A percentile compares a stretch with the other conserved stretches of the same genome.
Evolutionary conservation across 1,140 invertebrate species (phyloP).

Genomic region (Zaprionus camerounensis): DNA sequence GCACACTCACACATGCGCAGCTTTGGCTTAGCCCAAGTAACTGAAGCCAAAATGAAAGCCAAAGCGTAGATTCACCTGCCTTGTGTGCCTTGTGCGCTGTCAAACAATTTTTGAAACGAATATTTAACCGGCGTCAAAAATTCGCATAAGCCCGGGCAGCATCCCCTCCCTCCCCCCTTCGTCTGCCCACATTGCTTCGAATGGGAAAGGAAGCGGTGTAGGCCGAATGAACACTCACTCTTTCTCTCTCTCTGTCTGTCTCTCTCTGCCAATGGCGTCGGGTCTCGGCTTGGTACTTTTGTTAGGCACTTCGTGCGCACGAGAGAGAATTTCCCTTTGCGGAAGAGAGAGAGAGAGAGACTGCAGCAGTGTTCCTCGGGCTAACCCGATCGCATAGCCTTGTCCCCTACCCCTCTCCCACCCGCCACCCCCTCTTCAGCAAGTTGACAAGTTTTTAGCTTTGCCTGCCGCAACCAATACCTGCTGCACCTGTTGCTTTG

Average conservation of each 20-base stretch:
- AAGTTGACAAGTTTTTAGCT: not conserved
- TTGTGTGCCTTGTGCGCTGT: conserved; percentile 11
- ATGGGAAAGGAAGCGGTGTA: not conserved
- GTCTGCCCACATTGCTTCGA: not conserved
- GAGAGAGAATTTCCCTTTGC: conserved; percentile 1
- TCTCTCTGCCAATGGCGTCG: not conserved
- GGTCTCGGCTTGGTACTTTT: not conserved
- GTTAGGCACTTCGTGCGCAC: not conserved
- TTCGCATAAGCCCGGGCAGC: conserved; percentile 47
- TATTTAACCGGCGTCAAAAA: conserved; percentile 59
- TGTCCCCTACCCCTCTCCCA: not conserved
- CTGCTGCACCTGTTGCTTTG: conserved; percentile 1
- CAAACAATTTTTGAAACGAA: conserved; percentile 34
- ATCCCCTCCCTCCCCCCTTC: conserved; percentile 10
- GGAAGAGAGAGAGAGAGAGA: not conserved
- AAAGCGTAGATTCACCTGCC: not conserved
- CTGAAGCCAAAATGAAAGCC: conserved; percentile 15
- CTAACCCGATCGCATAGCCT: not conserved
- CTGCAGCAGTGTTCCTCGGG: not conserved
- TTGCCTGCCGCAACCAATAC: not conserved
- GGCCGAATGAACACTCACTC: not conserved
- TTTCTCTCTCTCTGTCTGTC: not conserved
- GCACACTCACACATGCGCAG: not conserved
- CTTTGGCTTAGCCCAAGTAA: not conserved
- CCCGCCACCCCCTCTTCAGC: not conserved